A percentile compares a stretch with the other conserved stretches of the same genome.
These are phyloP conservation scores for Heliconius hermathena DNA, from an alignment of 1,140 invertebrate genomes.

Conservation along the genomic window DNA sequence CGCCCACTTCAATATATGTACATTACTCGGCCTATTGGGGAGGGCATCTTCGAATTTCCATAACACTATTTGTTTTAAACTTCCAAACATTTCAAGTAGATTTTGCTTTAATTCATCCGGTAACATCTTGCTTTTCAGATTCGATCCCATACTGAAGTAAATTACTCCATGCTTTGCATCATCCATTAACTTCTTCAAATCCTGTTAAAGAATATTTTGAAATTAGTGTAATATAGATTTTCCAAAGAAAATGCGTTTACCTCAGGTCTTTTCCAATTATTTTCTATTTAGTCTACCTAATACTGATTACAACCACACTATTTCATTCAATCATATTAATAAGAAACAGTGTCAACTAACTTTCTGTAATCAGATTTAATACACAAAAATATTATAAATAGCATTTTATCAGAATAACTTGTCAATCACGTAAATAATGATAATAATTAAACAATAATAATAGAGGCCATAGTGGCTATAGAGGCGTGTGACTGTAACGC, in stretches of 20 bases:
- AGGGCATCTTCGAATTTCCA: slow-evolving; percentile 62
- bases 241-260: not conserved
- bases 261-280: too few species aligned
- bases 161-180: slow-evolving; percentile 82
- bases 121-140: slow-evolving; percentile 71
- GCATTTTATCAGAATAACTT: too few species aligned
- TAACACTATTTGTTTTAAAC: slow-evolving; percentile 55
- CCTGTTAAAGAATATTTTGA: slow-evolving; percentile 45
- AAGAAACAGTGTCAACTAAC: too few species aligned
- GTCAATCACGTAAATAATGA: too few species aligned
- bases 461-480: too few species aligned
- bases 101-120: slow-evolving; percentile 39
- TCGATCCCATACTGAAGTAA: slow-evolving; percentile 84
- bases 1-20: slow-evolving; percentile 56
- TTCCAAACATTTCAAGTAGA: slow-evolving; percentile 49
- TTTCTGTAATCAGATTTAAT: too few species aligned
- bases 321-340: too few species aligned
- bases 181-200: slow-evolving; percentile 81
- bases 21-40: slow-evolving; percentile 49
- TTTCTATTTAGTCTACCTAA: not conserved
- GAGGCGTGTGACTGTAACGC: too few species aligned
- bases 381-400: too few species aligned
- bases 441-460: too few species aligned
- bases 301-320: not conserved
- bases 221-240: not conserved